phyloP scores from a whole-genome alignment of 1,140 invertebrate genomes.

The Asobara japonica region DNA sequence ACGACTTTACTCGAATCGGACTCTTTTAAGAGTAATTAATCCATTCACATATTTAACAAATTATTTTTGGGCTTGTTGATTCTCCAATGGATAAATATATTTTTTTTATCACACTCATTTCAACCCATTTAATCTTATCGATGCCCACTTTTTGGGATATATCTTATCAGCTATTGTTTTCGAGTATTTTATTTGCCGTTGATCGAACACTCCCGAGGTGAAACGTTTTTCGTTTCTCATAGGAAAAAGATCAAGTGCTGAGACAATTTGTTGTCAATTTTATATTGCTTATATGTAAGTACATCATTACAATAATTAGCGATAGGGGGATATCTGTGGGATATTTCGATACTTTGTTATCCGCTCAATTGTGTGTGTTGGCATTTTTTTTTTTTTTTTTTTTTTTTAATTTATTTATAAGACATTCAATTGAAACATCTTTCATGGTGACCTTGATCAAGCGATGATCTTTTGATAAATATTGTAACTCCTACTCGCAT shows the following conservation, averaged over 20 bases:
- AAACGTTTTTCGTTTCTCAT: conserved; percentile 2
- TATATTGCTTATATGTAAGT: neutral
- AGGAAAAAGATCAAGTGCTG: neutral
- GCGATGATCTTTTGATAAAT: neutral
- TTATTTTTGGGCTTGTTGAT: neutral
- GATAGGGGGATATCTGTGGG: neutral
- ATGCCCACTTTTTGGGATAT: conserved; percentile 37
- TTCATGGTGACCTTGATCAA: neutral
- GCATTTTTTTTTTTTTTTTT: neutral
- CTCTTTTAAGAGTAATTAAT: too few species aligned
- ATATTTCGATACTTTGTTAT: neutral
- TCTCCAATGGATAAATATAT: neutral
- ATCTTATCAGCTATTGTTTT: conserved; percentile 63
- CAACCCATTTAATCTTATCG: conserved; percentile 57
- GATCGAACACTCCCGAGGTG: neutral
- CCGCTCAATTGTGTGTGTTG: neutral
- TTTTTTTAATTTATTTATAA: neutral
- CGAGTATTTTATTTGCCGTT: conserved; percentile 57
- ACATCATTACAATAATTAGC: neutral
- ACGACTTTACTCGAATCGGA: too few species aligned
- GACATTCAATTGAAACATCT: neutral
- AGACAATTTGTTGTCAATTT: neutral
- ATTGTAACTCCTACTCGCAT: neutral
- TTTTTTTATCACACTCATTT: neutral
- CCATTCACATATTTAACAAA: too few species aligned